Conservation (phyloP, 2,888 invertebrate genomes). For the Synanthedon vespiformis region DNA sequence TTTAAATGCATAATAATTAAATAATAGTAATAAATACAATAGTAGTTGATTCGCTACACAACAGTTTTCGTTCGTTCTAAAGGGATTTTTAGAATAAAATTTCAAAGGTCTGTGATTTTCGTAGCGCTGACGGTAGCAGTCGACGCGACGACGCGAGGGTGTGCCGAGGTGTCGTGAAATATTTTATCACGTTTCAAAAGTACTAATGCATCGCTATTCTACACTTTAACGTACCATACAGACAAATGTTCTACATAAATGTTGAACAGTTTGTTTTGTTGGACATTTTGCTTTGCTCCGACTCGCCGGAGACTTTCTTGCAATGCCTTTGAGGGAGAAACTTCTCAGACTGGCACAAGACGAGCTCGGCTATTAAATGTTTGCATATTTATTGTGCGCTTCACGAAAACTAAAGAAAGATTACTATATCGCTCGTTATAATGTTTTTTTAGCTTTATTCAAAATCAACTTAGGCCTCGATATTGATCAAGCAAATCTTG, state of each 20-base stretch:
- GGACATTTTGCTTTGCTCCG: conserved; percentile 1
- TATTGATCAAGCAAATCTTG: no score
- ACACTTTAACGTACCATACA: conserved; percentile 28
- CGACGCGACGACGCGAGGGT: background rate
- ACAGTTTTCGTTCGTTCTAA: no score
- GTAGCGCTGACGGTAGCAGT: background rate
- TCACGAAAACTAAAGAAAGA: no score
- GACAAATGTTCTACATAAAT: conserved; percentile 35
- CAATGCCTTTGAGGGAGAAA: conserved; percentile 26
- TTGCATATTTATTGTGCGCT: background rate
- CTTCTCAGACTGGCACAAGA: conserved; percentile 26
- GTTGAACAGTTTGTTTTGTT: conserved; percentile 25
- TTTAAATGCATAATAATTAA: no score
- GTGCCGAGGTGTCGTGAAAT: conserved; percentile 8
- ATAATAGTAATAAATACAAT: no score
- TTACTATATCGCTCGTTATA: no score
- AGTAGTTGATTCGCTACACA: no score
- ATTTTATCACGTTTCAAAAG: conserved; percentile 18
- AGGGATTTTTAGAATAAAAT: no score
- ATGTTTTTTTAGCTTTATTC: no score
- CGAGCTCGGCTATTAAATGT: conserved; percentile 1
- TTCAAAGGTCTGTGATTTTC: background rate
- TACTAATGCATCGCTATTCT: conserved; percentile 20
- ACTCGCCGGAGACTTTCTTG: conserved; percentile 8
- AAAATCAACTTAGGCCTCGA: no score